Evolutionary conservation across 2,113 vertebrate species (phyloP).

Genomic region (Phyllopteryx taeniolatus): DNA sequence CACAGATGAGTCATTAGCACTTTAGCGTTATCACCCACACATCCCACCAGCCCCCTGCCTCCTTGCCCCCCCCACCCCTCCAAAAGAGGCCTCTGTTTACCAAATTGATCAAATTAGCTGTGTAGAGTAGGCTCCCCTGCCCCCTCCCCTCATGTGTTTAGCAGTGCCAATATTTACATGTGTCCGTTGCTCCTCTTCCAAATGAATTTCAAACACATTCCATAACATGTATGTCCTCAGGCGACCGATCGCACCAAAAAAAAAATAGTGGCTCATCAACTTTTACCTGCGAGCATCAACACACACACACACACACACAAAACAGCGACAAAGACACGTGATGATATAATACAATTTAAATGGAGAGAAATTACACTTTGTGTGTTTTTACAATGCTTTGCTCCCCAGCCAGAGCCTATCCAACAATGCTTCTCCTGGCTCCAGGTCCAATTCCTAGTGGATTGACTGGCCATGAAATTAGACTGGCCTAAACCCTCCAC

Average conservation of each 20-base stretch:
- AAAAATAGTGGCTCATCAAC: neutral
- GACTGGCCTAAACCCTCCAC: slow-evolving; percentile 55
- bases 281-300: slow-evolving; percentile 10
- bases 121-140: slow-evolving; percentile 50
- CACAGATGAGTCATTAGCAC: slow-evolving; percentile 55
- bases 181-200: slow-evolving; percentile 59
- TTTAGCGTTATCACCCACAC: slow-evolving; percentile 43
- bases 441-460: slow-evolving; percentile 40
- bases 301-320: neutral
- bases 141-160: slow-evolving; percentile 23
- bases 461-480: slow-evolving; percentile 63
- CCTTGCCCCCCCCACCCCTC: slow-evolving; percentile 17
- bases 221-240: slow-evolving; percentile 46
- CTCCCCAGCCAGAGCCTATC: slow-evolving; percentile 16
- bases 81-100: slow-evolving; percentile 59
- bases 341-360: slow-evolving; percentile 18
- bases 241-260: slow-evolving; percentile 23
- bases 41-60: slow-evolving; percentile 20
- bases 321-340: neutral
- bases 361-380: slow-evolving; percentile 39
- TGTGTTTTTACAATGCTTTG: slow-evolving; percentile 39
- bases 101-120: slow-evolving; percentile 72
- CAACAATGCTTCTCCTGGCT: slow-evolving; percentile 47
- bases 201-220: slow-evolving; percentile 64
- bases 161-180: slow-evolving; percentile 61